phyloP scores from a whole-genome alignment of 2,113 vertebrate species.

The Ariopsis seemanni region DNA sequence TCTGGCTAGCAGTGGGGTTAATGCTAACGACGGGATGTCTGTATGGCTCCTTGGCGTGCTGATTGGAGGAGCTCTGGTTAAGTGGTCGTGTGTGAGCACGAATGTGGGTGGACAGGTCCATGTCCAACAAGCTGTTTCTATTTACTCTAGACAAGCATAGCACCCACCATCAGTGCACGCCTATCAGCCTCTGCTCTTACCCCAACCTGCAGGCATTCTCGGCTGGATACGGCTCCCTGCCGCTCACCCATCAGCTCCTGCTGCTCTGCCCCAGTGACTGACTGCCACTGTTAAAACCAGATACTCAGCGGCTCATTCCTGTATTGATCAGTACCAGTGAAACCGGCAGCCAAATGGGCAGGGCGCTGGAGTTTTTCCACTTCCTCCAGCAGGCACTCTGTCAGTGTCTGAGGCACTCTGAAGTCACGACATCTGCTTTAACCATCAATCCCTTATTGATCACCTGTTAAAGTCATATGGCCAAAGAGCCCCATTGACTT shows the following conservation, averaged over 20 bases:
- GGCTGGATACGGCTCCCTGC: constrained; percentile 32
- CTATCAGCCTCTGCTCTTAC: constrained; percentile 39
- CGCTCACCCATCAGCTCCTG: background rate
- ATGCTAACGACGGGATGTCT: constrained; percentile 21
- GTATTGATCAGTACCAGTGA: constrained; percentile 69
- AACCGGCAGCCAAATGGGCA: constrained; percentile 69
- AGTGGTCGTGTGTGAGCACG: constrained; percentile 35
- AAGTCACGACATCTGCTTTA: constrained; percentile 42
- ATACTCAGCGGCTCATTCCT: constrained; percentile 54
- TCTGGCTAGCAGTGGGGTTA: constrained; percentile 34
- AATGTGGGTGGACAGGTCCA: constrained; percentile 67
- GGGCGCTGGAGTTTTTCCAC: constrained; percentile 62
- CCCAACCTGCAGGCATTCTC: constrained; percentile 27
- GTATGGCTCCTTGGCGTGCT: constrained; percentile 36
- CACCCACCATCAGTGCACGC: constrained; percentile 36
- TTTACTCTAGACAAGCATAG: constrained; percentile 60
- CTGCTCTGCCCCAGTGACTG: constrained; percentile 59
- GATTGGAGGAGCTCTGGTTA: constrained; percentile 46
- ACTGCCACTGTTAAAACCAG: constrained; percentile 61
- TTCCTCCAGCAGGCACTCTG: constrained; percentile 24
- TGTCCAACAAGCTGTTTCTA: constrained; percentile 64
- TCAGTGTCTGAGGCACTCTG: constrained; percentile 58
- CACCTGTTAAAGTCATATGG: constrained; percentile 45
- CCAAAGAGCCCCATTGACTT: constrained; percentile 39
- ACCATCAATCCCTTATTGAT: constrained; percentile 55